These are phyloP conservation scores for Syngnathus scovelli DNA, from an alignment of 2,113 vertebrate genomes.

Conservation along the genomic window DNA sequence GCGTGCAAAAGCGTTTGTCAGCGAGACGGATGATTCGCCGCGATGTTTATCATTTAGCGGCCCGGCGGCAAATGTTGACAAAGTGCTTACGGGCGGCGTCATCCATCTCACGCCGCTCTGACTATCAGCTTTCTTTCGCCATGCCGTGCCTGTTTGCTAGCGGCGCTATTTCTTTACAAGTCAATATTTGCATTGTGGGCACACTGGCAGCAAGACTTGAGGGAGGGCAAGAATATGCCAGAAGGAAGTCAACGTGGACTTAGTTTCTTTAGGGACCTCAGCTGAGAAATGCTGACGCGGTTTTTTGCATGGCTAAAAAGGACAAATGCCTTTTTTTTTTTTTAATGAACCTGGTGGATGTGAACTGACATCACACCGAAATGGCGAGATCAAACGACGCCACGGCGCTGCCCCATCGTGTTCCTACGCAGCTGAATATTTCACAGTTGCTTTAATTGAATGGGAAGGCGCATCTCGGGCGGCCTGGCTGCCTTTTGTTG, in stretches of 20 bases:
- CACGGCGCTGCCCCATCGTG: slow-evolving; percentile 10
- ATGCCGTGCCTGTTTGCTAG: background rate
- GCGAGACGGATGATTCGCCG: slow-evolving; percentile 6
- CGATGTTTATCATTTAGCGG: slow-evolving; percentile 10
- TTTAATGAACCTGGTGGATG: background rate
- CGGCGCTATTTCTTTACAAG: background rate
- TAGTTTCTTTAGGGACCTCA: background rate
- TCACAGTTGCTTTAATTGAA: slow-evolving; percentile 42
- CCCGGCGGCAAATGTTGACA: background rate
- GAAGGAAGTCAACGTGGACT: background rate
- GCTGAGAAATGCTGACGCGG: background rate
- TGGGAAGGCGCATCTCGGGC: slow-evolving; percentile 35
- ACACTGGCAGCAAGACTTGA: too few species aligned
- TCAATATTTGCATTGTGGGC: background rate
- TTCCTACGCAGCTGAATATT: slow-evolving; percentile 23
- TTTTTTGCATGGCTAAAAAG: background rate
- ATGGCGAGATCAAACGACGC: background rate
- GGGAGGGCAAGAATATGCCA: too few species aligned
- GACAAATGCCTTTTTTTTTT: background rate
- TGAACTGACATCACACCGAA: background rate
- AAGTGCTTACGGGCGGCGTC: slow-evolving; percentile 1
- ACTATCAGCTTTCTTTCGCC: background rate
- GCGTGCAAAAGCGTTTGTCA: slow-evolving; percentile 3
- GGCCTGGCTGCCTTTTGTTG: slow-evolving; percentile 22
- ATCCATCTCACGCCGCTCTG: slow-evolving; percentile 15